phyloP scores from a whole-genome alignment of 2,888 invertebrate species.

The Gisinianus flammeolus region DNA sequence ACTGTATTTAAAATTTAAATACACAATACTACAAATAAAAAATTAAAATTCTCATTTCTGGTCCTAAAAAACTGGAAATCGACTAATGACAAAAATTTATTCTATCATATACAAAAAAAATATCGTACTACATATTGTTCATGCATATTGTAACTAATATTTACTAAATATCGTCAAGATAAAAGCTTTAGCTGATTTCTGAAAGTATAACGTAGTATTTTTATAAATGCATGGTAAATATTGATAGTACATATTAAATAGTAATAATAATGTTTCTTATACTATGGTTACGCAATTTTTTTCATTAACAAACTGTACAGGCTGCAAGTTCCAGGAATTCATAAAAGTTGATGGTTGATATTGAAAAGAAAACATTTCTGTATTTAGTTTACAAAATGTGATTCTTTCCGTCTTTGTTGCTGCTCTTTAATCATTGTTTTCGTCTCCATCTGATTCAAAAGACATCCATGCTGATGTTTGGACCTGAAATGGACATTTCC shows the following conservation, averaged over 20 bases:
- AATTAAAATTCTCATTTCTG: no score
- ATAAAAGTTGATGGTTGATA: no score
- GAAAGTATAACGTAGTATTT: background rate
- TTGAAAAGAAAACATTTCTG: background rate
- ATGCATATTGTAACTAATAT: no score
- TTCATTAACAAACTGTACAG: no score
- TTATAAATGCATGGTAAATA: background rate
- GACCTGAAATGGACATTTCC: conserved; percentile 22
- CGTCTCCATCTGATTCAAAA: conserved; percentile 34
- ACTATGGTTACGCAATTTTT: no score
- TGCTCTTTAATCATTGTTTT: background rate
- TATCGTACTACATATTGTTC: no score
- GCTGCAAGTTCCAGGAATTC: no score
- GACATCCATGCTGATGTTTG: conserved; percentile 19
- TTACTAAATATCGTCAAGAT: background rate
- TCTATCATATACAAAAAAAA: no score
- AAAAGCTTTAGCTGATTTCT: background rate
- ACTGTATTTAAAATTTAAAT: no score
- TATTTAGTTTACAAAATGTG: background rate
- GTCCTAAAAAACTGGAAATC: no score
- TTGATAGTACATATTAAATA: background rate
- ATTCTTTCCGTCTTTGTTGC: background rate
- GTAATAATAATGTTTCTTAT: background rate
- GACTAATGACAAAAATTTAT: no score
- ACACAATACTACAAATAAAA: no score